Conservation (phyloP, 2,797 vertebrate species). For the Sandelia bainsii region DNA sequence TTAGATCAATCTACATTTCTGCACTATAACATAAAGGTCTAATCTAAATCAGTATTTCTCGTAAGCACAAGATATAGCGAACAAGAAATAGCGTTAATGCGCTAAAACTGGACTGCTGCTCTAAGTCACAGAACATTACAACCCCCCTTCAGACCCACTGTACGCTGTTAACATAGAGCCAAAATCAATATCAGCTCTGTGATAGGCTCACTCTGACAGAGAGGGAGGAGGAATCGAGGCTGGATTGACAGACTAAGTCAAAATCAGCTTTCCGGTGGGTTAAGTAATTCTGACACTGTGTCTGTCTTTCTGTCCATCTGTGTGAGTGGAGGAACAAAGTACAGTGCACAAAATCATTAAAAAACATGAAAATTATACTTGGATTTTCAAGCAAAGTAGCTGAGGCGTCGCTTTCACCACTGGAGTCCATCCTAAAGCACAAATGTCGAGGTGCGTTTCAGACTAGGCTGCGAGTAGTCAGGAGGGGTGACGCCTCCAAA, state of each 20-base stretch:
- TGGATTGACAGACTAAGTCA: slow-evolving; percentile 71
- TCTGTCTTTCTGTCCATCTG: slow-evolving; percentile 58
- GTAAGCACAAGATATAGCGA: too few species aligned
- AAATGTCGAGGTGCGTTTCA: slow-evolving; percentile 64
- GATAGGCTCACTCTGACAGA: slow-evolving; percentile 50
- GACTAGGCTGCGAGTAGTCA: slow-evolving; percentile 52
- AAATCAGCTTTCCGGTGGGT: slow-evolving; percentile 67
- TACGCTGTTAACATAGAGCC: too few species aligned
- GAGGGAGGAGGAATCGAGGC: slow-evolving; percentile 49
- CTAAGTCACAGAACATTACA: too few species aligned
- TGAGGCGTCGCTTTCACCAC: slow-evolving; percentile 49
- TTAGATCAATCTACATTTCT: too few species aligned
- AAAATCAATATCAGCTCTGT: slow-evolving; percentile 15
- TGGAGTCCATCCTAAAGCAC: slow-evolving; percentile 56
- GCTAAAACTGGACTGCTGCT: too few species aligned
- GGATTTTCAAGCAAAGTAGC: slow-evolving; percentile 69
- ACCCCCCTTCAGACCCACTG: too few species aligned
- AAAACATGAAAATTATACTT: slow-evolving; percentile 68
- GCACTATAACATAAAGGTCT: too few species aligned
- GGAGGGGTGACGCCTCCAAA: slow-evolving; percentile 60
- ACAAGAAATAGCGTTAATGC: too few species aligned
- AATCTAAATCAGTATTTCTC: too few species aligned
- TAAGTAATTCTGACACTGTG: slow-evolving; percentile 72
- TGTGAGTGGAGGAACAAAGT: slow-evolving; percentile 42
- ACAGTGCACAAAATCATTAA: slow-evolving; percentile 46